Evolutionary conservation across 2,113 vertebrate genomes (phyloP), one percentile per base, ranked within the genome.

Genomic region (Motacilla alba): DNA sequence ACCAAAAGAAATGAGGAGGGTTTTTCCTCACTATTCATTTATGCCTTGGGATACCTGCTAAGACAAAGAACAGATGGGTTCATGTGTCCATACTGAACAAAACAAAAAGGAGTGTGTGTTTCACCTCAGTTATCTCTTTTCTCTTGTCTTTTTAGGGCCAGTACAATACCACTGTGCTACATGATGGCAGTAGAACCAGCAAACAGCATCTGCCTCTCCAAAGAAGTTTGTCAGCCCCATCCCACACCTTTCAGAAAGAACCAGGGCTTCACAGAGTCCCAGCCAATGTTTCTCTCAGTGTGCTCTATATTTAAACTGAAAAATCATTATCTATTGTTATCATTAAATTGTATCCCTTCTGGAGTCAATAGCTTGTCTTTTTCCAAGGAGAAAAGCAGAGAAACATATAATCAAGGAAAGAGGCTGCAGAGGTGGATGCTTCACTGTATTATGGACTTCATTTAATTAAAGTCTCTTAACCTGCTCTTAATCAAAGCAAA

Each of bases 401-500:
- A 93, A 94, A 93, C 44, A 5, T 47, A 60, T 74, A 94, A 95
- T 95, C 93, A 95, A 91, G 72, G 78, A 58, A 91, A 81, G 63
- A 79, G 68, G 52, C 44, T 94, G 78, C 79, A 91, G 75, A 88
- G 68, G 75, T 85, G 28, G 39, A 83, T 91, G 76, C 75, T 96
- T 90, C 81, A 83, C 59, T 44, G 28, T 91, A 83, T 91, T 90
- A 85, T 16, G 9, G 88, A 93, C 79, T 94, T 90, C 78, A 78
- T 74, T 94, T 96, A 95, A 96, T 96, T 96, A 96, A 96, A 94
- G 82, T 64, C 72, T 94, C 88, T 95, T 96, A 93, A 91, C 94
- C 50, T 89, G 85, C 94, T 94, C 93, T 97, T 97, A 95, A 96
- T 97, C 94, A 95, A 93, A 88, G 90, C 76, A 95, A 94, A 96